Evolutionary conservation across 2,888 invertebrate genomes (phyloP).

Genomic region (Xylota segnis): DNA sequence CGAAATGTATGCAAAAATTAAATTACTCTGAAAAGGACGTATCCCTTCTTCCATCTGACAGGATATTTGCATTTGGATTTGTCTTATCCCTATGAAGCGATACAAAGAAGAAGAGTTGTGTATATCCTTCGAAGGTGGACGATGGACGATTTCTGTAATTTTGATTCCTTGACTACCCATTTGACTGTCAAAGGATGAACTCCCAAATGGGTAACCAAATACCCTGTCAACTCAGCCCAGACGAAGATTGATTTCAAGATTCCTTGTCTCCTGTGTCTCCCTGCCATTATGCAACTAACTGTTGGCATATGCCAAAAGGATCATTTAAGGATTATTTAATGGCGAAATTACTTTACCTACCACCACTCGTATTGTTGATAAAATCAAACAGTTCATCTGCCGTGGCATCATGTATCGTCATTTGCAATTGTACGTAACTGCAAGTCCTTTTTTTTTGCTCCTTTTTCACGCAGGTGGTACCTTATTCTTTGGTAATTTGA

Average conservation of each 20-base stretch:
- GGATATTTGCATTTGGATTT: conserved; percentile 64
- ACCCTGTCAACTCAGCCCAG: not conserved
- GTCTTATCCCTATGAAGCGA: conserved; percentile 16
- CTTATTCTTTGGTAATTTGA: conserved; percentile 46
- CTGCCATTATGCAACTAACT: conserved; percentile 5
- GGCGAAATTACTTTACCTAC: conserved; percentile 1
- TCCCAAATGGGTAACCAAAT: conserved; percentile 29
- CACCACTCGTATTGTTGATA: conserved; percentile 17
- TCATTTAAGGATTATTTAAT: conserved; percentile 48
- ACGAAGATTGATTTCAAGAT: conserved; percentile 57
- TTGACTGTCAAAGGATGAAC: conserved; percentile 34
- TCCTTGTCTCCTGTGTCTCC: not conserved
- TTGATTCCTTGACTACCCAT: conserved; percentile 3
- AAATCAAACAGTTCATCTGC: conserved; percentile 38
- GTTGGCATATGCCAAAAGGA: conserved; percentile 64
- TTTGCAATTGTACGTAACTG: conserved; percentile 39
- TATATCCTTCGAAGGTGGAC: not conserved
- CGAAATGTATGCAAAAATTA: conserved; percentile 51
- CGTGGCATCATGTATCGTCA: conserved; percentile 29
- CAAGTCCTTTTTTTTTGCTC: conserved; percentile 26
- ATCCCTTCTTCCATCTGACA: conserved; percentile 64
- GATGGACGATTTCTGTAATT: not conserved
- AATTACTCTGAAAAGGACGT: conserved; percentile 24
- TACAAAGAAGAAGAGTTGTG: conserved; percentile 11
- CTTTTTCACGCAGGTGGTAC: conserved; percentile 38